Evolutionary conservation across 1,140 invertebrate species (phyloP).

Genomic region (Pristionchus pacificus): DNA sequence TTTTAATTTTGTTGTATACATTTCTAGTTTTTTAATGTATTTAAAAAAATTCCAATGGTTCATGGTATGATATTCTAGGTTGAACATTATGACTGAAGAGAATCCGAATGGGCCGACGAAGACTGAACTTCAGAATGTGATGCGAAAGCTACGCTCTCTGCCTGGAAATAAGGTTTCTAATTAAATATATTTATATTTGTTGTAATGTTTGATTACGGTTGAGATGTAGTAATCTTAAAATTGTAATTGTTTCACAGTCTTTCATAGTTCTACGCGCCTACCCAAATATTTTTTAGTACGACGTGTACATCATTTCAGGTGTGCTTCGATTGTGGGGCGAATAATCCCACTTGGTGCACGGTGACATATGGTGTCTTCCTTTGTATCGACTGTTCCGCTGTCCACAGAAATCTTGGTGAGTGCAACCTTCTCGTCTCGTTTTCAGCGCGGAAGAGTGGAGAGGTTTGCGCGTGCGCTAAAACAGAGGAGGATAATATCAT

Average conservation of each 20-base stretch:
- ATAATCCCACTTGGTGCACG: constrained; percentile 97
- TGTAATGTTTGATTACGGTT: constrained; percentile 3
- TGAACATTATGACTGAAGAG: neutral
- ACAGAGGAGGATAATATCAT: too few relatives aligned
- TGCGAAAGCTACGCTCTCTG: constrained; percentile 34
- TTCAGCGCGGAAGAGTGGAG: too few relatives aligned
- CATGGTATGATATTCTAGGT: too few relatives aligned
- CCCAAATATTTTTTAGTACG: constrained; percentile 13
- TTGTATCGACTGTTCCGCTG: constrained; percentile 97
- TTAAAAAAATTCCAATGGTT: too few relatives aligned
- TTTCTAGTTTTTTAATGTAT: too few relatives aligned
- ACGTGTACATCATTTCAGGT: constrained; percentile 64
- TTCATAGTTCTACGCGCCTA: neutral
- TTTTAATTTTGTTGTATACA: too few relatives aligned
- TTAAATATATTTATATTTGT: constrained; percentile 1
- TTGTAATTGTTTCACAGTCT: constrained; percentile 1
- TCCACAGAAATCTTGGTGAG: constrained; percentile 90
- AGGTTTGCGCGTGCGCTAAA: too few relatives aligned
- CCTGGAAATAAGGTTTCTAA: constrained; percentile 33
- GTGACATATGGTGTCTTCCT: constrained; percentile 99
- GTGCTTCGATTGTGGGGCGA: constrained; percentile 96
- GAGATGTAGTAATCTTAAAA: neutral
- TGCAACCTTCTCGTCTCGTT: constrained; percentile 85
- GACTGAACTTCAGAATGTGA: constrained; percentile 26
- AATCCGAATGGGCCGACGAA: constrained; percentile 34